These are phyloP conservation scores for Mormyrus hasselquistii DNA, from an alignment of 2,797 vertebrate genomes.

Conservation along the genomic window DNA sequence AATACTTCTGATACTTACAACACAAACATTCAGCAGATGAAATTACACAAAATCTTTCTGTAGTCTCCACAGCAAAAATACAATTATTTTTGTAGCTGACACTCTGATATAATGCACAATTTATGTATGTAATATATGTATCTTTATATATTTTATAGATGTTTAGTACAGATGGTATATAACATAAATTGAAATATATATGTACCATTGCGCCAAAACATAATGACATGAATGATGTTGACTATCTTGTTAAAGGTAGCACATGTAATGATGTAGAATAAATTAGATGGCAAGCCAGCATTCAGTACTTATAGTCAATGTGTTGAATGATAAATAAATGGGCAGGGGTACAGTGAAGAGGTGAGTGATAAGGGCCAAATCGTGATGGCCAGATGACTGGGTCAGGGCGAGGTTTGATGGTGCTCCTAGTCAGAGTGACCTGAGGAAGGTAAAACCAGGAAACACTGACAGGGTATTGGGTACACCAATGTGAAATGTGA, in stretches of 20 bases:
- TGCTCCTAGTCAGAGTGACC: neutral
- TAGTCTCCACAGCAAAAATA: neutral
- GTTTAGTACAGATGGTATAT: neutral
- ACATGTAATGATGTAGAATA: neutral
- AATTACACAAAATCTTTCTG: neutral
- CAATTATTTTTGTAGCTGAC: neutral
- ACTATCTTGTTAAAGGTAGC: neutral
- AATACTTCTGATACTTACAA: constrained; percentile 57
- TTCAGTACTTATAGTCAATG: neutral
- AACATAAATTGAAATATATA: neutral
- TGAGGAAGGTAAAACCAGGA: neutral
- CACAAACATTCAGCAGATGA: neutral
- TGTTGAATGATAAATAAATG: neutral
- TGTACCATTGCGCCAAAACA: neutral
- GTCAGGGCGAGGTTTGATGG: neutral
- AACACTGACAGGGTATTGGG: neutral
- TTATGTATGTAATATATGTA: neutral
- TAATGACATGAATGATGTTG: neutral
- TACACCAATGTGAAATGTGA: neutral
- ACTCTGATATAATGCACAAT: neutral
- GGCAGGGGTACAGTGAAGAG: neutral
- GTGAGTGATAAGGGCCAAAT: neutral
- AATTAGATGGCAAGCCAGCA: neutral
- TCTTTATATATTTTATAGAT: neutral
- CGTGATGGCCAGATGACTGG: neutral